These are phyloP conservation scores for Paracanthobrama guichenoti DNA, from an alignment of 2,113 vertebrate species.

Conservation along the genomic window DNA sequence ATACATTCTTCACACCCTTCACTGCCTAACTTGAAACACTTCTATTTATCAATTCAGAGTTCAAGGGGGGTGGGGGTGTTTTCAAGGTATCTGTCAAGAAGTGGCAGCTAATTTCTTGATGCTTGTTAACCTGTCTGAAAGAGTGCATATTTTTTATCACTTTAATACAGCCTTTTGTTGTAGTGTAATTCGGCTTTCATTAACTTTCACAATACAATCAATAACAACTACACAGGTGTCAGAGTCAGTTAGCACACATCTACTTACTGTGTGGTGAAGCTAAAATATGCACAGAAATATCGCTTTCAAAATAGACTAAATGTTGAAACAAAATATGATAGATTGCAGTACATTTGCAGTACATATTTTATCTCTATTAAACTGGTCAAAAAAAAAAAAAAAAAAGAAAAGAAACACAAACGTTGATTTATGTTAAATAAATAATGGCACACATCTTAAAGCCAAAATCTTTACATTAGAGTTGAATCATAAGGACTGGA, in stretches of 20 bases:
- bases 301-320: slow-evolving; percentile 62
- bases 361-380: slow-evolving; percentile 58
- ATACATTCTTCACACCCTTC: slow-evolving; percentile 22
- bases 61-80: slow-evolving; percentile 27
- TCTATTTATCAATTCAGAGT: slow-evolving; percentile 32
- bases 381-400: too few species aligned
- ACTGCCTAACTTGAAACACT: slow-evolving; percentile 11
- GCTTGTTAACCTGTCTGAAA: slow-evolving; percentile 71
- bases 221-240: slow-evolving; percentile 73
- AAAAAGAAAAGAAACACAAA: too few species aligned
- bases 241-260: slow-evolving; percentile 72
- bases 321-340: slow-evolving; percentile 60
- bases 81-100: slow-evolving; percentile 50
- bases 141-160: slow-evolving; percentile 69
- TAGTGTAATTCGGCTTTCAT: slow-evolving; percentile 73
- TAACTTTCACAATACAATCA: slow-evolving; percentile 68
- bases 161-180: slow-evolving; percentile 70
- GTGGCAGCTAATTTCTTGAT: slow-evolving; percentile 61
- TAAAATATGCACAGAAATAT: slow-evolving; percentile 69
- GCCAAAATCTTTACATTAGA: not conserved
- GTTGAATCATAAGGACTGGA: not conserved
- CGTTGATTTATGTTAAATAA: too few species aligned
- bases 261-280: slow-evolving; percentile 61
- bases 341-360: not conserved
- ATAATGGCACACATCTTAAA: not conserved